A percentile compares a stretch with the other conserved stretches of the same genome.
These are phyloP conservation scores for Epizoanthus rinbou DNA, from an alignment of 92 coral and sea anemone genomes.

Conservation along the genomic window DNA sequence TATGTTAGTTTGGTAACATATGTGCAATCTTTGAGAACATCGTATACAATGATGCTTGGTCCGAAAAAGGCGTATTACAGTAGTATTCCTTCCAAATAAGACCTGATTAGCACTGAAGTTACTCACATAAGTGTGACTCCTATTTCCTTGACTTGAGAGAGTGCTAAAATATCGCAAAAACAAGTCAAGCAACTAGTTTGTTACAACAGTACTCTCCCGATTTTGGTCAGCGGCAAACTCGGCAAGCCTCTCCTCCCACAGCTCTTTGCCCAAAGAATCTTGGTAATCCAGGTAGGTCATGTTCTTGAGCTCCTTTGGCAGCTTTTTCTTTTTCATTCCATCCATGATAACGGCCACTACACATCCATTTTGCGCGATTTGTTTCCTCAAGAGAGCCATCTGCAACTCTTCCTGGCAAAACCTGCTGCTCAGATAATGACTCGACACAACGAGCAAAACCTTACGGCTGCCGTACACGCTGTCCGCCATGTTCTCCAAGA, in stretches of 20 bases:
- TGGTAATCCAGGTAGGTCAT: constrained; percentile 44
- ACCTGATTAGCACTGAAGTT: too few species aligned
- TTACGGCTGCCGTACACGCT: constrained; percentile 54
- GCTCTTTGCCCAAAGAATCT: constrained; percentile 36
- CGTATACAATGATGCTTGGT: too few species aligned
- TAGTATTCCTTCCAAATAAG: too few species aligned
- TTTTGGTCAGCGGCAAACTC: too few species aligned
- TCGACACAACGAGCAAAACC: constrained; percentile 51
- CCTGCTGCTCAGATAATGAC: constrained; percentile 53
- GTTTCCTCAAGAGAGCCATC: constrained; percentile 52
- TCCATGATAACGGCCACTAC: constrained; percentile 45
- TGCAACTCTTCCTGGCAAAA: constrained; percentile 57
- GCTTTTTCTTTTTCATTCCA: constrained; percentile 32
- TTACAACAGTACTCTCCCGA: too few species aligned
- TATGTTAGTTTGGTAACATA: too few species aligned
- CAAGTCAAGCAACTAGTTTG: too few species aligned
- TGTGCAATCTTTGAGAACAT: too few species aligned
- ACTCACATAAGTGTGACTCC: too few species aligned
- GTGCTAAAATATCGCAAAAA: too few species aligned
- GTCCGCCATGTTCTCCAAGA: constrained; percentile 59
- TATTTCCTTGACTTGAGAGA: too few species aligned
- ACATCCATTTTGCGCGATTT: constrained; percentile 25
- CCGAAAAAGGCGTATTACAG: too few species aligned
- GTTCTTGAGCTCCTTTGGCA: constrained; percentile 40
- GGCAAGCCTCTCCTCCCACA: constrained; percentile 46